Base-by-base conservation (phyloP, 2,113 vertebrate species). In the Motacilla alba region DNA sequence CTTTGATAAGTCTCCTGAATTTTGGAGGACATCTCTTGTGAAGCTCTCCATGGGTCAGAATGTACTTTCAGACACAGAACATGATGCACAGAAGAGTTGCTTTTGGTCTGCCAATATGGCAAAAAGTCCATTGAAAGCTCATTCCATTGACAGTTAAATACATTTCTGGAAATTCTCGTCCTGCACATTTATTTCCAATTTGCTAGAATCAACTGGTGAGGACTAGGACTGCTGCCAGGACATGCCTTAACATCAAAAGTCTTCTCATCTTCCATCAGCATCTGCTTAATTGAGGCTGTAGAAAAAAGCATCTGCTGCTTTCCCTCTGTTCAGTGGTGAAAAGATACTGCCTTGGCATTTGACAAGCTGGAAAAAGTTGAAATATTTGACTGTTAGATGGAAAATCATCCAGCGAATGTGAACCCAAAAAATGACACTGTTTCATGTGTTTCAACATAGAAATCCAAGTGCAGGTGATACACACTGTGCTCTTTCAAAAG, bases 151-250 rank as follows among this genome's bases (percentile, higher is more conserved):
- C 37, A 81, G 68, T 83, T 69, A 89, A 93, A 67, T 59, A 78
- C 37, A 74, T 58, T 89, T 91, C 52, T 87, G 74, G 66, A 87
- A 91, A 78, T 70, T 83, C 31, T 93, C 28, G 23, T 70, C 73
- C 60, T 78, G 81, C 50, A 82, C 47, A 70, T 91, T 87, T 89
- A 91, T 84, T 96, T 93, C 84, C 50, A 84, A 18, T 84, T 91
- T 94, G 73, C 69, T 87, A 74, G 84, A 87, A 90, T 75, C 82
- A 73, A 28, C 83, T 50, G 68, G 59, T 80, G 73, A 89, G 76
- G 47, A 62, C 83, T 63, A 63, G 84, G 73, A 89, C 52, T 84
- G 44, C 59, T 94, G 89, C 91, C 87, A 95, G 80, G 44, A 87
- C 64, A 91, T 20, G 49, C 37, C 74, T 92, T 87, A 67, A 70